phyloP scores from a whole-genome alignment of 2,113 vertebrate genomes.

The Ranitomeya imitator region DNA sequence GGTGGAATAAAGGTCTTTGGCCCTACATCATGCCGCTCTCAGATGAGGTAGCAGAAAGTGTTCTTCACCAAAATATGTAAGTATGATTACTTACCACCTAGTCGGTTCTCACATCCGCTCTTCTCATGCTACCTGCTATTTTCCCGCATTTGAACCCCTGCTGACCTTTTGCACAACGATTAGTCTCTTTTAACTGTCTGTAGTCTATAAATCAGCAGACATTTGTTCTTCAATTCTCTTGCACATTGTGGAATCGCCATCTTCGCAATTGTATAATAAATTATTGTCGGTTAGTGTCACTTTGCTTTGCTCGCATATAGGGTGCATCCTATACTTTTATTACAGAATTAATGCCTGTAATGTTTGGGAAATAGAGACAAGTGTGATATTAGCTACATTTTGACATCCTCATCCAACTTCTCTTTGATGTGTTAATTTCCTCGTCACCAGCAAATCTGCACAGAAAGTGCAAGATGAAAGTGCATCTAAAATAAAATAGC shows the following conservation, averaged over 20 bases:
- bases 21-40: too few relatives aligned
- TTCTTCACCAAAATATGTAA: too few relatives aligned
- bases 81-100: too few relatives aligned
- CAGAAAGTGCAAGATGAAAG: slow-evolving; percentile 12
- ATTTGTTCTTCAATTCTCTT: neutral
- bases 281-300: neutral
- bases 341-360: neutral
- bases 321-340: neutral
- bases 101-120: too few relatives aligned
- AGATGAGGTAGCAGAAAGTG: too few relatives aligned
- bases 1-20: too few relatives aligned
- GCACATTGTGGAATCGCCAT: neutral
- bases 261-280: neutral
- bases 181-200: too few relatives aligned
- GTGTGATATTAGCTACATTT: slow-evolving; percentile 23
- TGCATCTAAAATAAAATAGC: slow-evolving; percentile 14
- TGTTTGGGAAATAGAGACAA: neutral
- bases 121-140: too few relatives aligned
- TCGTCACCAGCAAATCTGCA: neutral
- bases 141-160: too few relatives aligned
- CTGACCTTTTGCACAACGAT: too few relatives aligned
- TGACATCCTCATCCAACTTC: slow-evolving; percentile 3
- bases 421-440: slow-evolving; percentile 34
- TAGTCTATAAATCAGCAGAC: neutral
- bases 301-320: neutral